Base-by-base conservation (phyloP, 2,113 vertebrate species). In the Alectura lathami region DNA sequence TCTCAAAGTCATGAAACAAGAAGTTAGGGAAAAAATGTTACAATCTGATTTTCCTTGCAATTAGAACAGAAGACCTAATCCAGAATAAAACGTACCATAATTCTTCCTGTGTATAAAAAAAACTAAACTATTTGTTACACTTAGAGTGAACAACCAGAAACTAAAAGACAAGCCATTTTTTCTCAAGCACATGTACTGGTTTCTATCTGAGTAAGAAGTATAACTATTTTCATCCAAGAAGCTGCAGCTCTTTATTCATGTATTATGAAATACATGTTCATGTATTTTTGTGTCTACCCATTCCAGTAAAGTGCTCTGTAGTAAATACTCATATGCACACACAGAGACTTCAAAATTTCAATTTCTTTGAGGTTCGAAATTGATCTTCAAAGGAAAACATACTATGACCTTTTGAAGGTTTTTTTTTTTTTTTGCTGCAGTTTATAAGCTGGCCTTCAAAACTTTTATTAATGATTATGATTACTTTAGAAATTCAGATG, bases 281-380 rank as follows among this genome's bases (percentile, higher is more conserved):
- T 79, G 77, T 93, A 88, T 84, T 96, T 94, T 89, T 79, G 15
- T 43, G 62, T 42, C 66, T 95, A 95, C 83, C 86, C 94, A n/a
- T 91, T 73, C 57, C 83, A 86, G 88, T 85, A 79, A 91, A 85
- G 26, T 5, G 30, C 51, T 84, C 48, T 70, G 48, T 77, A 86
- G 62, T 92, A 92, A 94, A 34, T 56, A 74, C 42, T 56, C 72
- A 27, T 26, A 23, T 30, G 42, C 29, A 42, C 24, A 22, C 53
- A 40, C 30, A 56, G 30, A 78, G 60, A 82, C 78, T 89, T 90
- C 80, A 94, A 75, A 83, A 48, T 6, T 47, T 38, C 47, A 77
- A 84, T 96, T 86, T 89, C 57, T 81, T 64, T 84, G 69, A 93
- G 48, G 12, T 13, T 85, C 75, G 60, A 80, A 88, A 88, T 17